Percentiles rank a stretch among this genome's conserved stretches.
Conservation (phyloP, 37 sponge, comb jelly and placozoan species). For the Dysidea cf. avara region DNA sequence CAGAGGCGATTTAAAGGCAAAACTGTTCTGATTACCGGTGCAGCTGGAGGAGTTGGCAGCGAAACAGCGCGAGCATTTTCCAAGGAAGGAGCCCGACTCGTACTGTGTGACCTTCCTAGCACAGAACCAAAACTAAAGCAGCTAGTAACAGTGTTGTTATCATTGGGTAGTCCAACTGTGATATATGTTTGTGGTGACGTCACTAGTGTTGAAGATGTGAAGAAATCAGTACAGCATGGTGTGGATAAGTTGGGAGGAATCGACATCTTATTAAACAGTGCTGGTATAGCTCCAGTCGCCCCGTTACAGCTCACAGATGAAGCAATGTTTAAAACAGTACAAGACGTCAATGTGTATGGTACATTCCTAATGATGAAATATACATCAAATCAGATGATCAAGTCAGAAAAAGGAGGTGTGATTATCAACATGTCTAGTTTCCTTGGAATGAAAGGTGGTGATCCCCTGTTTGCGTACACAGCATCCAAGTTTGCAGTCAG, state of each 20-base stretch:
- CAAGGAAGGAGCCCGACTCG: too few relatives aligned
- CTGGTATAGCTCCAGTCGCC: constrained; percentile 67
- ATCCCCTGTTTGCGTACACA: constrained; percentile 80
- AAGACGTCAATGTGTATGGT: constrained; percentile 66
- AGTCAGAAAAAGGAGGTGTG: constrained; percentile 61
- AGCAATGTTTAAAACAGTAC: constrained; percentile 25
- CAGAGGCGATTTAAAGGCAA: constrained; percentile 53
- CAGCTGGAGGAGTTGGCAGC: constrained; percentile 80
- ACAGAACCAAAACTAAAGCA: constrained; percentile 16
- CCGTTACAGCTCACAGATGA: constrained; percentile 58
- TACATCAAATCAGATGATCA: constrained; percentile 56
- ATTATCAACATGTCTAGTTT: constrained; percentile 88
- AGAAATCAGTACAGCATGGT: too few relatives aligned
- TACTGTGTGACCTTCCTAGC: constrained; percentile 69
- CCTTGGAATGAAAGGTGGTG: constrained; percentile 70
- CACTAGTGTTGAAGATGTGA: constrained; percentile 51
- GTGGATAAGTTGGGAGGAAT: constrained; percentile 47
- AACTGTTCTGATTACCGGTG: constrained; percentile 77
- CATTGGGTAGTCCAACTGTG: too few relatives aligned
- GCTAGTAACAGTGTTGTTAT: constrained; percentile 9
- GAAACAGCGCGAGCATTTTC: constrained; percentile 67
- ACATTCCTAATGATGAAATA: constrained; percentile 72
- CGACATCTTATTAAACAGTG: constrained; percentile 83
- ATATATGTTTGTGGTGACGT: constrained; percentile 55
- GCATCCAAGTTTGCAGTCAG: constrained; percentile 86